Percentiles rank a stretch among this genome's conserved stretches.
Evolutionary conservation across 2,888 invertebrate species (phyloP).

Genomic region (Andrena haemorrhoa): DNA sequence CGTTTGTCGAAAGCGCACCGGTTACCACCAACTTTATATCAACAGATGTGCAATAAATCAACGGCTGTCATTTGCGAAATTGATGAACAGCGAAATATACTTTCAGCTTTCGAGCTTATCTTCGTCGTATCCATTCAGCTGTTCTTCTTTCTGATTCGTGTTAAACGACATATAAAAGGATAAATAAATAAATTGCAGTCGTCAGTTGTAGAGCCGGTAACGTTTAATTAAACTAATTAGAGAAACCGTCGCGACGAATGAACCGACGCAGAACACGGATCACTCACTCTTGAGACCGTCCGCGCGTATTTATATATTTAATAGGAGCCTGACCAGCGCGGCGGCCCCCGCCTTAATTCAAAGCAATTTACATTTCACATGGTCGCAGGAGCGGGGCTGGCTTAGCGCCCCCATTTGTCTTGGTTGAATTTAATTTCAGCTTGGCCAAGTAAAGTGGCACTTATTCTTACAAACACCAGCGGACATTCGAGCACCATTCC

Average conservation of each 20-base stretch:
- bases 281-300: background rate
- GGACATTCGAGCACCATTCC: conserved; percentile 50
- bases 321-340: conserved; percentile 30
- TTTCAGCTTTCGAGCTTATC: background rate
- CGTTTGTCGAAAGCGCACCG: background rate
- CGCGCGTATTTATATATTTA: conserved; percentile 55
- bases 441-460: conserved; percentile 74
- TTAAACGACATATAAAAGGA: background rate
- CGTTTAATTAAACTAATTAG: conserved; percentile 33
- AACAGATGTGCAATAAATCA: background rate
- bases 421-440: conserved; percentile 81
- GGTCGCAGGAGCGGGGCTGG: conserved; percentile 67
- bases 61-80: background rate
- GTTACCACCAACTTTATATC: background rate
- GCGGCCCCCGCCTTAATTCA: conserved; percentile 74
- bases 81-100: background rate
- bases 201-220: background rate
- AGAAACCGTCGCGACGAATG: background rate
- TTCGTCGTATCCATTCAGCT: background rate
- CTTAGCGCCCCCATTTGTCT: conserved; percentile 77
- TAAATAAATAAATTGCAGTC: background rate
- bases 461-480: conserved; percentile 77
- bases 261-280: conserved; percentile 3
- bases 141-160: background rate
- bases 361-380: conserved; percentile 80